Percentiles rank a stretch among this genome's conserved stretches.
phyloP scores from a whole-genome alignment of 2,888 invertebrate genomes.

The Eupeodes latifasciatus region DNA sequence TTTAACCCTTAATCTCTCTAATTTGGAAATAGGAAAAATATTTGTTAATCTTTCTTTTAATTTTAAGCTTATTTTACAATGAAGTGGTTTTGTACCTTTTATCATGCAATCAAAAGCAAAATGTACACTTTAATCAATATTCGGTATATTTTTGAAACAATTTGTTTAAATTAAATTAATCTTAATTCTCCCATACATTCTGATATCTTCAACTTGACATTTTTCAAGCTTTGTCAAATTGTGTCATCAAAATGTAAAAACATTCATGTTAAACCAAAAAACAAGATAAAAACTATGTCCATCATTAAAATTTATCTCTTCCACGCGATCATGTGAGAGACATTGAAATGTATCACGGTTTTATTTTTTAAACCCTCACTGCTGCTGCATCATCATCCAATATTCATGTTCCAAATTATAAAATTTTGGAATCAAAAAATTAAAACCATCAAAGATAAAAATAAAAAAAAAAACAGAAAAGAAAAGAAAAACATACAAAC shows the following conservation, averaged over 20 bases:
- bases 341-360: conserved; percentile 57
- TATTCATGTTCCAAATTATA: no score
- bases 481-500: neutral
- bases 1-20: no score
- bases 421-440: no score
- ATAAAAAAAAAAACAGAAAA: neutral
- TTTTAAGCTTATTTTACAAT: no score
- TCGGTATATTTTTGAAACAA: no score
- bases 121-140: no score
- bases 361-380: conserved; percentile 10
- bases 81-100: no score
- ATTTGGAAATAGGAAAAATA: no score
- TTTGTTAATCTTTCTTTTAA: no score
- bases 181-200: neutral
- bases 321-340: conserved; percentile 61
- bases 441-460: neutral
- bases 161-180: no score
- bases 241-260: conserved; percentile 18
- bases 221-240: conserved; percentile 15
- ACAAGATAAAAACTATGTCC: conserved; percentile 1
- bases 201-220: neutral
- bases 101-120: no score
- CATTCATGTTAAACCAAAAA: conserved; percentile 11
- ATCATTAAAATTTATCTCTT: conserved; percentile 66
- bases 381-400: no score